A percentile compares a stretch with the other conserved stretches of the same genome.
Evolutionary conservation across 2,113 vertebrate genomes (phyloP).

Genomic region (Fregetta grallaria): DNA sequence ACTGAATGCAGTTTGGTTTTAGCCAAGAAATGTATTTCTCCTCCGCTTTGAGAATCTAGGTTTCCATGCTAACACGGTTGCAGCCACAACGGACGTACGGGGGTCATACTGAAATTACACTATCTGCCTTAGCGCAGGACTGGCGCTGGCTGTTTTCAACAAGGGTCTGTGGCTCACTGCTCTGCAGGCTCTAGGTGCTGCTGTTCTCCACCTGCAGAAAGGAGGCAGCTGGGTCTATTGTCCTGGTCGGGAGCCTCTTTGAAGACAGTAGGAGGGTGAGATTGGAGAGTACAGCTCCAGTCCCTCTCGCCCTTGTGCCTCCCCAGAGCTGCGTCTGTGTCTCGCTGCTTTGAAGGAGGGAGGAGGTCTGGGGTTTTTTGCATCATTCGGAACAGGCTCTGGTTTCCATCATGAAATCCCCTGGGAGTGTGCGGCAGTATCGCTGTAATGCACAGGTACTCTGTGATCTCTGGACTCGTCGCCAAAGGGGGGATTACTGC

Average conservation of each 20-base stretch:
- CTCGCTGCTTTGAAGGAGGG: background rate
- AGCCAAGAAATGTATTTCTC: background rate
- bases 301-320: background rate
- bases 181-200: background rate
- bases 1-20: background rate
- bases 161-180: background rate
- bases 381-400: background rate
- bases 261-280: background rate
- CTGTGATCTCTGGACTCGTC: background rate
- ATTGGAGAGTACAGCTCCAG: background rate
- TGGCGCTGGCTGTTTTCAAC: background rate
- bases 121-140: background rate
- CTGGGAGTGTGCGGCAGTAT: rapidly evolving
- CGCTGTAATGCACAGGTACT: background rate
- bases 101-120: background rate
- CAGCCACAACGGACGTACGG: background rate
- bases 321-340: background rate
- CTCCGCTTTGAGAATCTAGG: background rate
- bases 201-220: background rate
- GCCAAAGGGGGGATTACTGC: background rate
- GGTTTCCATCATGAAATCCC: background rate
- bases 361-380: background rate
- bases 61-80: background rate
- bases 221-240: background rate
- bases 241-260: background rate